Conservation (phyloP, 2,113 vertebrate species). For the Ailuropoda melanoleuca region DNA sequence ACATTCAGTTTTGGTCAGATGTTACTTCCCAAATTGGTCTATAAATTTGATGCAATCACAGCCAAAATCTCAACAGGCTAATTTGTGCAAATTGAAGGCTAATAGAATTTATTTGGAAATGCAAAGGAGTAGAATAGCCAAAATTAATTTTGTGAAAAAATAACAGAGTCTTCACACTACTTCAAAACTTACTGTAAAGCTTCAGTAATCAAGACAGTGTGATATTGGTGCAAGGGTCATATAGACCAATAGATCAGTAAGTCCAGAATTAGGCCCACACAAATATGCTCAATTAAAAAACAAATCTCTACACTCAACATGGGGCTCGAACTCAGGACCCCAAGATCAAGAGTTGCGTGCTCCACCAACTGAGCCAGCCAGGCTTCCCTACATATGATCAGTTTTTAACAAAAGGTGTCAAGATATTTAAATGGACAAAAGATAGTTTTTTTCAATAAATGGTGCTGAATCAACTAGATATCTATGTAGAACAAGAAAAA, state of each 20-base stretch:
- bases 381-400: neutral
- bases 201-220: neutral
- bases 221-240: neutral
- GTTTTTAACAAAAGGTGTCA: neutral
- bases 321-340: neutral
- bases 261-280: neutral
- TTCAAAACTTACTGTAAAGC: neutral
- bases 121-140: neutral
- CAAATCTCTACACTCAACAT: neutral
- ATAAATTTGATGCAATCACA: neutral
- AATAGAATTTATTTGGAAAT: neutral
- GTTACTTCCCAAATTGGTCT: neutral
- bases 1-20: neutral
- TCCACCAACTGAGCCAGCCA: neutral
- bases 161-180: neutral
- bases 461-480: neutral
- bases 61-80: neutral
- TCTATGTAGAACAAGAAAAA: neutral
- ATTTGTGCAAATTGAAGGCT: neutral
- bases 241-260: neutral
- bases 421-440: neutral
- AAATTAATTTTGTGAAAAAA: neutral
- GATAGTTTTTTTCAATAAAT: neutral
- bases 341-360: neutral
- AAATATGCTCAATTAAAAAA: neutral